Base-by-base conservation (phyloP, 2,797 vertebrate genomes). In the Tauraco hartlaubi region DNA sequence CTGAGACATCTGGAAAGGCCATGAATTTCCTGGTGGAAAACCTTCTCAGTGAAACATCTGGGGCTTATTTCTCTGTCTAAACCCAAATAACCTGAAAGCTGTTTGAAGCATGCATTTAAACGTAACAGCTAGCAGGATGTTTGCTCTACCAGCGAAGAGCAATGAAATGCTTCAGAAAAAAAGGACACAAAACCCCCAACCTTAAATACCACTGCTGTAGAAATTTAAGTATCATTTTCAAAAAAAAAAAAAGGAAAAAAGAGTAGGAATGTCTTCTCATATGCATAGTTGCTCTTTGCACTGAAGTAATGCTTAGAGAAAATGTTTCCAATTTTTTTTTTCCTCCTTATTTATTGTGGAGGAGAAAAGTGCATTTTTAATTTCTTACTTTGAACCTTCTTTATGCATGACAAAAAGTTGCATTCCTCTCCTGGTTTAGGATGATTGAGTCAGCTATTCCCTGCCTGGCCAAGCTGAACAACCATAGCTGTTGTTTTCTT, bases 11-110 rank as follows among this genome's bases (percentile, higher is more conserved):
- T 84, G 88, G 78, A 82, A 92, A 51, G 80, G 23, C 80, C 62
- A 20, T 8, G 28, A 82, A 33, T 91, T 95, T 90, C 73, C 66
- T 91, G 44, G 29, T 92, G 58, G 44, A 94, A 95, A 86, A 61
- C 35, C 28, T 86, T 92, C 71, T 83, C n/a, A 15, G 61, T 63
- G 51, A 89, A 83, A 93, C 94, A 96, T 97, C 96, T 97, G 97
- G 78, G 93, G 58, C 95, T 94, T 90, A 82, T 92, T 85, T 74
- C 29, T 92, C 35, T 91, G 62, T 51, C 63, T 92, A 63, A 93
- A 93, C 69, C 49, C 31, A 67, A 92, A 93, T 74, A 52, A 51
- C 35, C 25, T 55, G 58, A 91, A 61, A 89, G 71, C 74, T 92
- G 61, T 79, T 86, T 90, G 90, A 96, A 85, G 58, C 85, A 67